Conservation (phyloP, 1,140 invertebrate species). For the Aphis gossypii region DNA sequence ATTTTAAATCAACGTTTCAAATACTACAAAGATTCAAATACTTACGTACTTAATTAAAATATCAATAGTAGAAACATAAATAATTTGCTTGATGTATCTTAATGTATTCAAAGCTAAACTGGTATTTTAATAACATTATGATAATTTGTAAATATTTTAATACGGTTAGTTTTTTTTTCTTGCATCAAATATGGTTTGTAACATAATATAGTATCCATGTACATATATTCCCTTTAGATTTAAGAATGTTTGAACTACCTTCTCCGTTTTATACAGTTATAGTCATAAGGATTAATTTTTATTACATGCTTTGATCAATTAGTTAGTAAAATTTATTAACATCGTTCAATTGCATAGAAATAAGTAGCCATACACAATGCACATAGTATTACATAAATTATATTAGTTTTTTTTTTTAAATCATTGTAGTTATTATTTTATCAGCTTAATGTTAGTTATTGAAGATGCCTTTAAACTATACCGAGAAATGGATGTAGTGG, state of each 20-base stretch:
- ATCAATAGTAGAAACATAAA: slow-evolving; percentile 3
- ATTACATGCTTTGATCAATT: slow-evolving; percentile 24
- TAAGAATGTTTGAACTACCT: neutral
- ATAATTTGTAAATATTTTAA: neutral
- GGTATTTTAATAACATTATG: neutral
- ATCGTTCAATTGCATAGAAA: neutral
- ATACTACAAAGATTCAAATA: neutral
- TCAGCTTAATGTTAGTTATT: slow-evolving; percentile 32
- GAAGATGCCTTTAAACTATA: neutral
- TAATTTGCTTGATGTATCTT: neutral
- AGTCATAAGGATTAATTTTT: neutral
- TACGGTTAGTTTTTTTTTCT: neutral
- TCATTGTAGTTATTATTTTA: slow-evolving; percentile 32
- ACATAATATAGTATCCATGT: slow-evolving; percentile 14
- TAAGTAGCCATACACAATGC: slow-evolving; percentile 20
- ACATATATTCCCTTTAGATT: neutral
- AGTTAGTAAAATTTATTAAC: slow-evolving; percentile 30
- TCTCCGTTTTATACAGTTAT: neutral
- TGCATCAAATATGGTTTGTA: neutral
- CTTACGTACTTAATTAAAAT: neutral
- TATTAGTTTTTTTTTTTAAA: slow-evolving; percentile 26
- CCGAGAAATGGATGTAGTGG: neutral
- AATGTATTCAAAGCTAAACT: neutral
- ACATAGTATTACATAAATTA: neutral
- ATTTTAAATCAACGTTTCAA: neutral